phyloP scores from a whole-genome alignment of 1,140 invertebrate genomes.

The Conus ventricosus region DNA sequence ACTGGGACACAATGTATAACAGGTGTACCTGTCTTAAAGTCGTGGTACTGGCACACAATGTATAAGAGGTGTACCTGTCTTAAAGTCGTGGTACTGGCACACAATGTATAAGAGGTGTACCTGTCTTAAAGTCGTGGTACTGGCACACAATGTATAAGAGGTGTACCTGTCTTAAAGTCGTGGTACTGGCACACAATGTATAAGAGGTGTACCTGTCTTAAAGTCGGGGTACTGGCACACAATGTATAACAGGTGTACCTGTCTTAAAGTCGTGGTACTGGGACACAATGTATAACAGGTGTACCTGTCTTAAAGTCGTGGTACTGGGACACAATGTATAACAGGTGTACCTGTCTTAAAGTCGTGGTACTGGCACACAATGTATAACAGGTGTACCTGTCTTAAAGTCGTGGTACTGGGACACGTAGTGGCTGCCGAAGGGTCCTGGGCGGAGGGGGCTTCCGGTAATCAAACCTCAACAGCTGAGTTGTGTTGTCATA shows the following conservation, averaged over 20 bases:
- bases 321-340: background rate
- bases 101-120: too few relatives aligned
- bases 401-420: constrained; percentile 58
- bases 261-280: background rate
- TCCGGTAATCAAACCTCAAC: constrained; percentile 55
- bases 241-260: background rate
- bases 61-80: too few relatives aligned
- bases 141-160: too few relatives aligned
- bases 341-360: background rate
- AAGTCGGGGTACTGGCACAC: too few relatives aligned
- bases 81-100: too few relatives aligned
- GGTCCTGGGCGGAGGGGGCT: constrained; percentile 38
- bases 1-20: too few relatives aligned
- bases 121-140: too few relatives aligned
- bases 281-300: background rate
- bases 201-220: too few relatives aligned
- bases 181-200: too few relatives aligned
- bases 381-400: constrained; percentile 44
- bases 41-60: too few relatives aligned
- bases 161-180: too few relatives aligned
- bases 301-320: background rate
- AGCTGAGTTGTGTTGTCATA: constrained; percentile 56
- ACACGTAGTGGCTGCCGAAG: constrained; percentile 47
- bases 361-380: background rate
- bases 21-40: too few relatives aligned